A percentile compares a stretch with the other conserved stretches of the same genome.
phyloP scores from a whole-genome alignment of 2,113 vertebrate genomes.

The Trogon melanurus region DNA sequence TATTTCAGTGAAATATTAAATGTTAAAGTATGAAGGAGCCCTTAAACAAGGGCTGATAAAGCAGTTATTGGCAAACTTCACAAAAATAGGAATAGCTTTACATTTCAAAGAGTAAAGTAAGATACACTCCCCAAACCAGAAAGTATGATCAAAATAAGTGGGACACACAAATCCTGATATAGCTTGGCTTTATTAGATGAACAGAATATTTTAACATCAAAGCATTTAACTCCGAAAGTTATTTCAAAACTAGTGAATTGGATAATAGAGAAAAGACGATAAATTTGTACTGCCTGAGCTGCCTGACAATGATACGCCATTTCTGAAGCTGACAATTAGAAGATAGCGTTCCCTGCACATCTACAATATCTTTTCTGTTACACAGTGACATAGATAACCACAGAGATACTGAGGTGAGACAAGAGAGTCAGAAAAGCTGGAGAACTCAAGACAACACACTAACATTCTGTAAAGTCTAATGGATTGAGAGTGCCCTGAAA shows the following conservation, averaged over 20 bases:
- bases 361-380: background rate
- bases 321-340: constrained; percentile 50
- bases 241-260: constrained; percentile 34
- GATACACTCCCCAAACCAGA: background rate
- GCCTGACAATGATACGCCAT: constrained; percentile 1
- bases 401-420: background rate
- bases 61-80: background rate
- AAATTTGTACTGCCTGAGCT: constrained; percentile 31
- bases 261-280: constrained; percentile 40
- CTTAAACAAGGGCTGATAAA: constrained; percentile 17
- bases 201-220: constrained; percentile 47
- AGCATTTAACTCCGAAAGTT: background rate
- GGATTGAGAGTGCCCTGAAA: background rate
- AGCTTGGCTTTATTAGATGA: constrained; percentile 27
- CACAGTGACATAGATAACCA: background rate
- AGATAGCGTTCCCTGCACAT: background rate
- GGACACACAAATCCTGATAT: constrained; percentile 15
- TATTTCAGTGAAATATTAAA: background rate
- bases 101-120: constrained; percentile 20
- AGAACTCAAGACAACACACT: background rate
- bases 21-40: background rate
- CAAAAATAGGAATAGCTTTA: background rate
- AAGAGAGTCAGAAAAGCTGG: background rate
- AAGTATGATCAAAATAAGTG: constrained; percentile 17
- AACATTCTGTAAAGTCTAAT: background rate